A percentile compares a stretch with the other conserved stretches of the same genome.
These are phyloP conservation scores for Andrena hattorfiana DNA, from an alignment of 2,888 invertebrate genomes.

Conservation along the genomic window DNA sequence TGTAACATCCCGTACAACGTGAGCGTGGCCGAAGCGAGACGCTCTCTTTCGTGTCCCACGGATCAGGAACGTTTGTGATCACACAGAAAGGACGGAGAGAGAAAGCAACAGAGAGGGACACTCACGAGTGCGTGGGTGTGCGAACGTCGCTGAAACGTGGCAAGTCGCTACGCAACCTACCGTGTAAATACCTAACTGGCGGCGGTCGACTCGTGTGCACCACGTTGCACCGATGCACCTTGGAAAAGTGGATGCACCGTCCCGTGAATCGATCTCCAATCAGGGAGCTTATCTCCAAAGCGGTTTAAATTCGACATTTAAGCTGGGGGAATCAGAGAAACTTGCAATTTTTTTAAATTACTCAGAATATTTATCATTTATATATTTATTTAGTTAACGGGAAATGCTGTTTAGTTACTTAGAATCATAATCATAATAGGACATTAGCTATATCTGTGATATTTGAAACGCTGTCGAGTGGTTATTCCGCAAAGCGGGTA, in stretches of 20 bases:
- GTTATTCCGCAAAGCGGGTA: no score
- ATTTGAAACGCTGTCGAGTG: no score
- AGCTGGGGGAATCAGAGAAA: no score
- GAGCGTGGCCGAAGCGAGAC: slow-evolving; percentile 62
- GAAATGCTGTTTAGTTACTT: no score
- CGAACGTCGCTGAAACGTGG: slow-evolving; percentile 64
- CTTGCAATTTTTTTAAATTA: no score
- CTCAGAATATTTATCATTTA: no score
- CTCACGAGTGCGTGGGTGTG: slow-evolving; percentile 67
- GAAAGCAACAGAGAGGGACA: background rate
- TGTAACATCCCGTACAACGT: slow-evolving; percentile 79
- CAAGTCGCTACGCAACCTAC: slow-evolving; percentile 62
- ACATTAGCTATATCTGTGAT: no score
- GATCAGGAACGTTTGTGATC: slow-evolving; percentile 42
- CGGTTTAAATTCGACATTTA: no score
- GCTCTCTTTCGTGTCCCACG: slow-evolving; percentile 70
- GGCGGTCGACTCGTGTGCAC: slow-evolving; percentile 38
- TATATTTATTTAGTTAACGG: no score
- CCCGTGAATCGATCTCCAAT: slow-evolving; percentile 25
- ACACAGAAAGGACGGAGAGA: background rate
- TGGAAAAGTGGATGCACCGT: slow-evolving; percentile 54
- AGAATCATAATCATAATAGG: no score
- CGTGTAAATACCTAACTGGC: slow-evolving; percentile 69
- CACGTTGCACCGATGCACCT: slow-evolving; percentile 30
- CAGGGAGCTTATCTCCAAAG: no score